Evolutionary conservation across 2,113 vertebrate species (phyloP).

Genomic region (Ifrita kowaldi): DNA sequence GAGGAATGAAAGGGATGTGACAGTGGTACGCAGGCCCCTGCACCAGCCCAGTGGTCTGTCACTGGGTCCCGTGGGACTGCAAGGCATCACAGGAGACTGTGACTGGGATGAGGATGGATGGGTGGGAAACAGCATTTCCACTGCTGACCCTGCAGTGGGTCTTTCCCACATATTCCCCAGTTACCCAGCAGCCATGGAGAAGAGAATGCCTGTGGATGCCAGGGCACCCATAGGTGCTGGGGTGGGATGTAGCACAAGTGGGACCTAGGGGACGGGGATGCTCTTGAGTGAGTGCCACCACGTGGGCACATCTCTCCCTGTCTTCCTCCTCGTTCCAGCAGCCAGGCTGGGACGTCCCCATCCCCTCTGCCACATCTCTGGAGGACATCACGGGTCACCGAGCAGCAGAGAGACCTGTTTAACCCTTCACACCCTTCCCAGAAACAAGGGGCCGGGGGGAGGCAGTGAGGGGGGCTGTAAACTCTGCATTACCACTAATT

Average conservation of each 20-base stretch:
- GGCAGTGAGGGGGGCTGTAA: not conserved
- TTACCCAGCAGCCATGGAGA: not conserved
- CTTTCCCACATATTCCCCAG: not conserved
- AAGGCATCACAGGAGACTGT: not conserved
- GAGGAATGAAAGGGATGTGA: not conserved
- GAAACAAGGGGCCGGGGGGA: not conserved
- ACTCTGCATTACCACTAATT: conserved; percentile 56
- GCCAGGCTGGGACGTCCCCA: not conserved
- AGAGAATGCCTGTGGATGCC: fast-evolving
- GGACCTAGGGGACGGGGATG: not conserved
- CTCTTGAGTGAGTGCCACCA: not conserved
- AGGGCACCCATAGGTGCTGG: not conserved
- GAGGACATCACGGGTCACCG: not conserved
- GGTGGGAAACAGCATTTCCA: not conserved
- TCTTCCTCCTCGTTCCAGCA: not conserved
- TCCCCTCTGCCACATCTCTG: fast-evolving
- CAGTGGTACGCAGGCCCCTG: fast-evolving
- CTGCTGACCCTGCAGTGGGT: not conserved
- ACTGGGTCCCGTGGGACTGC: not conserved
- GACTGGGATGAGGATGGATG: not conserved
- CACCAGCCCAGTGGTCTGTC: not conserved
- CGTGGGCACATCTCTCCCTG: not conserved
- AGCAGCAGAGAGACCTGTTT: conserved; percentile 43
- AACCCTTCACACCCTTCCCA: conserved; percentile 36
- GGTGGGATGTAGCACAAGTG: not conserved